phyloP scores from a whole-genome alignment of 2,888 invertebrate species.

The Ferrisia virgata region DNA sequence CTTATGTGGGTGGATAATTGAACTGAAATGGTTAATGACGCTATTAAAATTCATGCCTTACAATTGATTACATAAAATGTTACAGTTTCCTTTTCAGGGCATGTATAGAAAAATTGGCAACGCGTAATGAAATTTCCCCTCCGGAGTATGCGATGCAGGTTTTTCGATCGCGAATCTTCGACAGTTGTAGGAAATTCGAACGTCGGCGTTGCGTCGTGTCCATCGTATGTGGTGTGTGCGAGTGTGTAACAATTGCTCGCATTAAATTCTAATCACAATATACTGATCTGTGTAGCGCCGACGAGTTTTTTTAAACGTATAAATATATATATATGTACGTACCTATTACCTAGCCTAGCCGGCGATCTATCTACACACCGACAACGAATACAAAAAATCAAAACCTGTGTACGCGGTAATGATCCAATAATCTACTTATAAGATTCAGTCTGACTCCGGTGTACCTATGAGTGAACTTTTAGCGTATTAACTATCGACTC shows the following conservation, averaged over 20 bases:
- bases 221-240: neutral
- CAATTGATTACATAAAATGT: slow-evolving; percentile 22
- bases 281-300: neutral
- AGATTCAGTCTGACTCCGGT: neutral
- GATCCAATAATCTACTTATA: slow-evolving; percentile 44
- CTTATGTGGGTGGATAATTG: slow-evolving; percentile 27
- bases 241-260: neutral
- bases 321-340: no score
- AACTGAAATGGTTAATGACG: slow-evolving; percentile 27
- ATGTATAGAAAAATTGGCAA: slow-evolving; percentile 24
- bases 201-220: neutral
- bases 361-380: no score
- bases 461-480: no score
- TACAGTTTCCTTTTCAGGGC: slow-evolving; percentile 21
- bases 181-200: neutral
- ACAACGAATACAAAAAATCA: neutral
- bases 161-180: neutral
- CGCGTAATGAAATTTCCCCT: slow-evolving; percentile 13
- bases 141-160: neutral
- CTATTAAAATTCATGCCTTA: slow-evolving; percentile 29
- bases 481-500: no score
- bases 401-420: slow-evolving; percentile 39
- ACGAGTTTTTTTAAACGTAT: neutral
- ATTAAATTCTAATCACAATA: slow-evolving; percentile 14
- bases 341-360: no score